phyloP scores from a whole-genome alignment of 2,797 vertebrate genomes.

The Sternotherus odoratus region DNA sequence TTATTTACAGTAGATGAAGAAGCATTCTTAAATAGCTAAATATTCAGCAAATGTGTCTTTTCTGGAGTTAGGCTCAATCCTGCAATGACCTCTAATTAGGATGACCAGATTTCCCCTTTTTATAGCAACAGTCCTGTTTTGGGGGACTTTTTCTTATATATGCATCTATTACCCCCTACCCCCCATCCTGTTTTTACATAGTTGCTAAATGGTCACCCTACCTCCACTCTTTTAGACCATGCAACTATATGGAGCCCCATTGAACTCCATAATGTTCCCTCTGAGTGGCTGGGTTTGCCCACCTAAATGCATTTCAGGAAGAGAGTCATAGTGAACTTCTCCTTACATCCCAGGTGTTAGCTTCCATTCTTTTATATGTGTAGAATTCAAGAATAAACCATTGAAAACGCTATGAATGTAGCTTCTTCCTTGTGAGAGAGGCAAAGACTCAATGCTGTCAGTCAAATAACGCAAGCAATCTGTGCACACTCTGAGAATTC shows the following conservation, averaged over 20 bases:
- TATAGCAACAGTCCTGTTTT: no score
- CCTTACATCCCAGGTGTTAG: background rate
- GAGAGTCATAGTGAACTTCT: background rate
- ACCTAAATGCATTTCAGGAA: fast-evolving
- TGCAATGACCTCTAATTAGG: background rate
- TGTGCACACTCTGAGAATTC: background rate
- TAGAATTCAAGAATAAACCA: fast-evolving
- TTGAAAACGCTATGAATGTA: background rate
- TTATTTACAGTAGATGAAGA: background rate
- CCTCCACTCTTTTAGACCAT: background rate
- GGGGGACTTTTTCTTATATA: no score
- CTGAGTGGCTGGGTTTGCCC: background rate
- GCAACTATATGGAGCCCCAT: background rate
- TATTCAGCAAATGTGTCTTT: fast-evolving
- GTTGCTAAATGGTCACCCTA: no score
- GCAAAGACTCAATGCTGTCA: background rate
- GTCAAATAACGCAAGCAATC: background rate
- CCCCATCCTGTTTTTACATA: no score
- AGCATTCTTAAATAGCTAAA: background rate
- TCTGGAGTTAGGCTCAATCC: no score
- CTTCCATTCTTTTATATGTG: fast-evolving
- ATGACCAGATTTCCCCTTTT: no score
- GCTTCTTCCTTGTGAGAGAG: background rate
- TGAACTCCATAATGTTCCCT: background rate
- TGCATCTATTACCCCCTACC: no score